These are phyloP conservation scores for Cyanoliseus patagonus DNA, from an alignment of 2,113 vertebrate genomes.

Conservation along the genomic window DNA sequence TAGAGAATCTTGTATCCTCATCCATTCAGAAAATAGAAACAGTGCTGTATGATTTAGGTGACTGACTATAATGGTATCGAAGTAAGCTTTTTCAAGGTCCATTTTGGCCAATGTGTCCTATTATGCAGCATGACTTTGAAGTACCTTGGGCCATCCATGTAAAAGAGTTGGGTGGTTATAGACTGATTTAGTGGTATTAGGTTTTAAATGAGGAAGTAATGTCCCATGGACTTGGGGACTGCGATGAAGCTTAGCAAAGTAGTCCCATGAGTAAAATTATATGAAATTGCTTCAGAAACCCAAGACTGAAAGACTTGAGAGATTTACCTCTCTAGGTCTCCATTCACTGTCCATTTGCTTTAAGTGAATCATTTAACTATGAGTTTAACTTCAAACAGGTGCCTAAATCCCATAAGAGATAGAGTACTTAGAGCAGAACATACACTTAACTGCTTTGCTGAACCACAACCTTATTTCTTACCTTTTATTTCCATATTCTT, in stretches of 20 bases:
- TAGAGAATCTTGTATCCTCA: not conserved
- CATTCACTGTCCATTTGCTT: conserved; percentile 43
- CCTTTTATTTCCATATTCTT: not conserved
- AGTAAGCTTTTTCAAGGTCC: conserved; percentile 18
- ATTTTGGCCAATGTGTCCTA: conserved; percentile 33
- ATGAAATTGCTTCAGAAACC: conserved; percentile 56
- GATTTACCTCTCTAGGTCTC: conserved; percentile 56
- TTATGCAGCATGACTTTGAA: conserved; percentile 58
- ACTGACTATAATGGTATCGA: not conserved
- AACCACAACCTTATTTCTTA: not conserved
- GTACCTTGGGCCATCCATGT: conserved; percentile 31
- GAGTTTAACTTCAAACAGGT: conserved; percentile 48
- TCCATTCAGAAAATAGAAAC: conserved; percentile 15
- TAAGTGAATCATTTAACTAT: conserved; percentile 48
- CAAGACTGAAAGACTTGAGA: conserved; percentile 39
- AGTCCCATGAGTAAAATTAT: conserved; percentile 48
- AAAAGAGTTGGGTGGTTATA: conserved; percentile 60
- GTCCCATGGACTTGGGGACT: conserved; percentile 45
- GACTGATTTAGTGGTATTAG: conserved; percentile 57
- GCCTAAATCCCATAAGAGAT: conserved; percentile 3
- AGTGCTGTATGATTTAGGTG: not conserved
- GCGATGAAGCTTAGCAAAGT: conserved; percentile 53
- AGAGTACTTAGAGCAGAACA: conserved; percentile 20
- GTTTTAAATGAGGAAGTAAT: conserved; percentile 61
- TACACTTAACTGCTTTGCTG: conserved; percentile 8